Percentiles rank a stretch among this genome's conserved stretches.
phyloP scores from a whole-genome alignment of 2,113 vertebrate genomes.

The Mustela lutreola region DNA sequence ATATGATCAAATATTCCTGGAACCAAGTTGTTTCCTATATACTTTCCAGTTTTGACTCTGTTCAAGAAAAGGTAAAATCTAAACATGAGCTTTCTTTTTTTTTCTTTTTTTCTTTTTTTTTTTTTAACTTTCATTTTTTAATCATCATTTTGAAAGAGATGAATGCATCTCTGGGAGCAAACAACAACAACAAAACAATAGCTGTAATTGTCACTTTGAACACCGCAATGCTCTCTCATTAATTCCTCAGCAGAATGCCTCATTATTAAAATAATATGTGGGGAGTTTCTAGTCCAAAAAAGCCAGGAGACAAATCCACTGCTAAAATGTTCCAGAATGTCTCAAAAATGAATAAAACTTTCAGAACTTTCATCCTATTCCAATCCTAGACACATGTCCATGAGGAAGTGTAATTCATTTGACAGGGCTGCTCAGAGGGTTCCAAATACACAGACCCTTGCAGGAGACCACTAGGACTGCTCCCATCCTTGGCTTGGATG shows the following conservation, averaged over 20 bases:
- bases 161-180: background rate
- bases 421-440: conserved; percentile 67
- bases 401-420: conserved; percentile 80
- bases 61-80: conserved; percentile 55
- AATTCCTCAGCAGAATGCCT: conserved; percentile 42
- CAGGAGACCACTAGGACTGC: background rate
- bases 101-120: background rate
- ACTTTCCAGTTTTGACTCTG: conserved; percentile 9
- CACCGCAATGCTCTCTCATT: background rate
- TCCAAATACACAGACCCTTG: conserved; percentile 64
- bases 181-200: background rate
- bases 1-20: conserved; percentile 40
- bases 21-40: background rate
- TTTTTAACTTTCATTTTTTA: background rate
- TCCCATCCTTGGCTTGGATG: background rate
- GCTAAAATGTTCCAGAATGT: conserved; percentile 76
- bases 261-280: conserved; percentile 68
- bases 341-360: conserved; percentile 81
- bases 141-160: conserved; percentile 49
- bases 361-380: conserved; percentile 79
- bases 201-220: conserved; percentile 57
- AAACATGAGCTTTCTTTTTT: background rate
- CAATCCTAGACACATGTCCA: conserved; percentile 79
- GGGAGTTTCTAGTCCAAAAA: background rate
- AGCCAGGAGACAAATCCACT: conserved; percentile 65